Percentiles rank a stretch among this genome's conserved stretches.
These are phyloP conservation scores for Camptogramma bilineatum DNA, from an alignment of 2,888 invertebrate genomes.

Conservation along the genomic window DNA sequence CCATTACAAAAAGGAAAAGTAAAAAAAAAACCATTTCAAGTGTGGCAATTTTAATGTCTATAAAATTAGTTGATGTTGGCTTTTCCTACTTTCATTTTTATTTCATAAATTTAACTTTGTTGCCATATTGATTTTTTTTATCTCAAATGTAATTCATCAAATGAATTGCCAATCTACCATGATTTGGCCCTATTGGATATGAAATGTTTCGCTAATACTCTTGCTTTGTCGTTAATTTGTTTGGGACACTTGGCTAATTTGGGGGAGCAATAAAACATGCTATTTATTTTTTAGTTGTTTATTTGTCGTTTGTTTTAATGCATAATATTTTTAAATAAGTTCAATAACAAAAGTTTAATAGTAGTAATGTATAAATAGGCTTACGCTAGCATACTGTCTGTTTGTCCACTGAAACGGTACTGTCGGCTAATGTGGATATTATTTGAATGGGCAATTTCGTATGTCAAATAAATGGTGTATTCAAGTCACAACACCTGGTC, in stretches of 20 bases:
- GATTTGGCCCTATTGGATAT: too few relatives aligned
- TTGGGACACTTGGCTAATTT: neutral
- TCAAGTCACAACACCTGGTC: conserved; percentile 11
- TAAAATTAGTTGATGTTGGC: too few relatives aligned
- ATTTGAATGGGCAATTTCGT: conserved; percentile 3
- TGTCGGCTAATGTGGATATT: conserved; percentile 38
- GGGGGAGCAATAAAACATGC: conserved; percentile 47
- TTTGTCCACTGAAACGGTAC: conserved; percentile 68
- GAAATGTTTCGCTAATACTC: too few relatives aligned
- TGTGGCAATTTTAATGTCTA: too few relatives aligned
- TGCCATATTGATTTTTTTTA: too few relatives aligned
- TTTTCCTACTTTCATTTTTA: too few relatives aligned
- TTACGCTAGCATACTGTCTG: conserved; percentile 78
- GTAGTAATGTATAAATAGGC: conserved; percentile 81
- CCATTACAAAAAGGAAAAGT: too few relatives aligned
- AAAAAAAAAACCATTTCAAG: too few relatives aligned
- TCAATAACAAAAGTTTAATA: conserved; percentile 82
- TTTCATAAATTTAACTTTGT: too few relatives aligned
- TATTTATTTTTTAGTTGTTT: conserved; percentile 71
- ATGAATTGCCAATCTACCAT: too few relatives aligned
- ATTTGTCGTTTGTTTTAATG: conserved; percentile 84
- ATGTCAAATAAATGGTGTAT: conserved; percentile 3
- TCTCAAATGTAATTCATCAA: too few relatives aligned
- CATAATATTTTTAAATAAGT: conserved; percentile 83
- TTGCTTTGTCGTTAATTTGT: too few relatives aligned